Evolutionary conservation across 2,113 vertebrate species (phyloP).

Genomic region (Ophthalmolycus amberensis): DNA sequence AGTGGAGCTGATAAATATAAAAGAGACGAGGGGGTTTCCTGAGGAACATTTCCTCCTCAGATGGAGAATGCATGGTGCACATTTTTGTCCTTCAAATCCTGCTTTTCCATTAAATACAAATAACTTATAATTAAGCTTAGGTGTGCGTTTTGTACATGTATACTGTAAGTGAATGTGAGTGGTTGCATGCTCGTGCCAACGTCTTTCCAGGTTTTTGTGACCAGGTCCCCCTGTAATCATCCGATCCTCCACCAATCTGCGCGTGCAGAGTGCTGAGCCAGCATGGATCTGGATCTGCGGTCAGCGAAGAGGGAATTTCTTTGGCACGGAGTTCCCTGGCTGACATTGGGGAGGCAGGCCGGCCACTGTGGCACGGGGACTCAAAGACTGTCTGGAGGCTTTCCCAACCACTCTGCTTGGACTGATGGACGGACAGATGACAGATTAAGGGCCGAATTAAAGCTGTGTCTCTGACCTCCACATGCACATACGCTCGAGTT

Average conservation of each 20-base stretch:
- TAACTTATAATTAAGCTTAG: background rate
- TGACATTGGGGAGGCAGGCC: constrained; percentile 51
- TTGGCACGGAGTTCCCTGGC: constrained; percentile 59
- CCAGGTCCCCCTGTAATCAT: constrained; percentile 61
- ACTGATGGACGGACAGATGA: constrained; percentile 41
- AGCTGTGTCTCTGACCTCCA: constrained; percentile 23
- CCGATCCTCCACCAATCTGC: constrained; percentile 34
- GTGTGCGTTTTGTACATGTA: constrained; percentile 1
- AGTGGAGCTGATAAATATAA: background rate
- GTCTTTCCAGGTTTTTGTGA: constrained; percentile 21
- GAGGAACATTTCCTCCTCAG: background rate
- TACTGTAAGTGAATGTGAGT: background rate
- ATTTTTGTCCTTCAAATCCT: background rate
- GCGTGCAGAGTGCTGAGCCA: constrained; percentile 28
- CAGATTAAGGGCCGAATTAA: constrained; percentile 53
- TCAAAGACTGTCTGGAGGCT: constrained; percentile 34
- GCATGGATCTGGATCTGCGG: constrained; percentile 40
- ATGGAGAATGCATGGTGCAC: background rate
- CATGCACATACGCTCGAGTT: constrained; percentile 15
- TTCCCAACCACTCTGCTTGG: constrained; percentile 54
- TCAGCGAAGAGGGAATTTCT: constrained; percentile 59
- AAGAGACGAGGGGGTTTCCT: background rate
- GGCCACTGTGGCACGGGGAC: constrained; percentile 39
- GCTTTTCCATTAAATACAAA: background rate
- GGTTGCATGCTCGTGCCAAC: constrained; percentile 10